phyloP scores from a whole-genome alignment of 1,140 invertebrate species.

The Aphaenogaster ashmeadi region DNA sequence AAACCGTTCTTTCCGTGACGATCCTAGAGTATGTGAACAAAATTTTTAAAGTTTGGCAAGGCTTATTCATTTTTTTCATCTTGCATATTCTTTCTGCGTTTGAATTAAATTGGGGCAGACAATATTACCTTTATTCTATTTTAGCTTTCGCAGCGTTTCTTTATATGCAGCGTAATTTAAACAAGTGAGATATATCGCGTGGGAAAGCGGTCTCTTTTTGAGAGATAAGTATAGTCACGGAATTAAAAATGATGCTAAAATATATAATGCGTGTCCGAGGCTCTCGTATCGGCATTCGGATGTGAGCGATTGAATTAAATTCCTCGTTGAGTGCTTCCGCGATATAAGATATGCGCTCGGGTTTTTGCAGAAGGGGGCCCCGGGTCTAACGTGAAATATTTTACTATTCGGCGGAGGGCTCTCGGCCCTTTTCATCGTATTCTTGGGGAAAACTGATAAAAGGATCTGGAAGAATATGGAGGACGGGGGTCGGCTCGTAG shows the following conservation, averaged over 20 bases:
- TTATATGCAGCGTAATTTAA: neutral
- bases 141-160: neutral
- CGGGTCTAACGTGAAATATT: conserved; percentile 69
- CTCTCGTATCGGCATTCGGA: conserved; percentile 44
- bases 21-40: neutral
- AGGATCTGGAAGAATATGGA: conserved; percentile 50
- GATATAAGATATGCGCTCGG: conserved; percentile 47
- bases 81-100: neutral
- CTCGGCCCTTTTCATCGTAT: conserved; percentile 60
- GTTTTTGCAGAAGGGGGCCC: neutral
- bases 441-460: conserved; percentile 71
- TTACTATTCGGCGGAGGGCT: conserved; percentile 49
- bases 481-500: conserved; percentile 38
- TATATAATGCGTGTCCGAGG: conserved; percentile 31
- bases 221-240: neutral
- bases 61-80: neutral
- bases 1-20: no score
- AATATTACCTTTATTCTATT: neutral
- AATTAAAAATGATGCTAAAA: conserved; percentile 25
- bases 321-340: conserved; percentile 38
- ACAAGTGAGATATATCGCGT: conserved; percentile 3
- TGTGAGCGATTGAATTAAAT: conserved; percentile 68
- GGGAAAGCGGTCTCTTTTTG: neutral
- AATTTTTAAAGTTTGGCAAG: neutral
- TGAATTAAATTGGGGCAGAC: neutral